Base-by-base conservation (phyloP, 2,113 vertebrate species). In the Camelus bactrianus region DNA sequence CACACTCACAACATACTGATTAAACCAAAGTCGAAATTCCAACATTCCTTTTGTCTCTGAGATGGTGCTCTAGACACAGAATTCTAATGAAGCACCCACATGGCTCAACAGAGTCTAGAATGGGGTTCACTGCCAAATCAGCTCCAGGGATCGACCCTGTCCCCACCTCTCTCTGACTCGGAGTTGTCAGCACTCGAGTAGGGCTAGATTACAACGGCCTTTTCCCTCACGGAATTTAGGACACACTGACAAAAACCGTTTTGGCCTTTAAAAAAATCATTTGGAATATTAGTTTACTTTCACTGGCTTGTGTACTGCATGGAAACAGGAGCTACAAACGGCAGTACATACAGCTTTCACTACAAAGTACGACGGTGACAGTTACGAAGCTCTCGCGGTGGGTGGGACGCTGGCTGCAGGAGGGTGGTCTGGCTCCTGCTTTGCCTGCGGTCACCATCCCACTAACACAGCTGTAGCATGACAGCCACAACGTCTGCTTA, bases 401-500 rank as follows among this genome's bases (percentile, higher is more conserved):
- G 0, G 5, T 0, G 7, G 64, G 54, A 14, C 42, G 3, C 13
- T 10, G 50, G 32, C 6, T 7, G 48, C 54, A 8, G 42, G 22
- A 2, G 2, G 30, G 13, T 1, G 2, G 11, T 35, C 32, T 17
- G 5, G 8, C 9, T 5, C 48, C 24, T 0, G 56, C 11, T 42
- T 7, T 0, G 8, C 24, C 32, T 0, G 0, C 0, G 46, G 8
- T 46, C 22, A 54, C 30, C 16, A 5, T 52, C 73, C 48, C 2
- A 1, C 65, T 24, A 24, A 30, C 2, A 2, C 26, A 26, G 19
- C 38, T 30, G 19, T 5, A 16, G 30, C 7, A 17, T 0, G 0
- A 73, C 2, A 24, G 30, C 28, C 11, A 19, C 16, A 22, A 54
- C 24, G 1, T 12, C 5, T 22, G 24, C 64, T 69, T 38, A 42